Conservation (phyloP, 35 echinoderm and acorn worm genomes). For the Stichopus chloronotus region DNA sequence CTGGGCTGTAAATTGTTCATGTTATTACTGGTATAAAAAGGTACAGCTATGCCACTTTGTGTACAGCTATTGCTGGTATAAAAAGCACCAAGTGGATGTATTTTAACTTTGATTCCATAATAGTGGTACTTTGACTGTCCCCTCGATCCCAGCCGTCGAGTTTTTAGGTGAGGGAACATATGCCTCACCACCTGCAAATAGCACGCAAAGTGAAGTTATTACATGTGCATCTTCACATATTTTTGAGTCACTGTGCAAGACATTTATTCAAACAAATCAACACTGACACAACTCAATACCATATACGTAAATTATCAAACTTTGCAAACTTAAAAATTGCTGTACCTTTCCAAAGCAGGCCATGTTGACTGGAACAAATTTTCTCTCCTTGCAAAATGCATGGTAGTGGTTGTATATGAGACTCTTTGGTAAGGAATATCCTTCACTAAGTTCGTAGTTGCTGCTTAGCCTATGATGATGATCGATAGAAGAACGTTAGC, state of each 20-base stretch:
- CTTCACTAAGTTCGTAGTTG: constrained; percentile 77
- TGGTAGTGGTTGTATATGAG: constrained; percentile 80
- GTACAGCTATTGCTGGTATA: neutral
- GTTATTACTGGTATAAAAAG: neutral
- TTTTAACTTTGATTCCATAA: constrained; percentile 79
- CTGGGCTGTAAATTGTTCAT: neutral
- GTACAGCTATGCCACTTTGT: neutral
- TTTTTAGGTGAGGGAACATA: constrained; percentile 70
- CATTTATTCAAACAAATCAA: neutral
- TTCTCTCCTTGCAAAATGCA: constrained; percentile 62
- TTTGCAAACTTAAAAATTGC: too few relatives aligned
- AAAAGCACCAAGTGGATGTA: constrained; percentile 48
- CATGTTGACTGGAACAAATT: constrained; percentile 70
- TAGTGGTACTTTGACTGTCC: constrained; percentile 97
- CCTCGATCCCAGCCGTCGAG: constrained; percentile 75
- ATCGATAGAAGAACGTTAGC: too few relatives aligned
- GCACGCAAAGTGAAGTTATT: neutral
- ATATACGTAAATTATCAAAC: neutral
- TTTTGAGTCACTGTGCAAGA: neutral
- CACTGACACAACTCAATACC: neutral
- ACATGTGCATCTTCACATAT: neutral
- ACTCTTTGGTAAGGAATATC: constrained; percentile 79
- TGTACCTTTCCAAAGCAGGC: constrained; percentile 93
- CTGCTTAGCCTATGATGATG: constrained; percentile 57
- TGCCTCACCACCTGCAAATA: constrained; percentile 72